Percentiles rank a stretch among this genome's conserved stretches.
These are phyloP conservation scores for Nicator chloris DNA, from an alignment of 2,113 vertebrate genomes.

Conservation along the genomic window DNA sequence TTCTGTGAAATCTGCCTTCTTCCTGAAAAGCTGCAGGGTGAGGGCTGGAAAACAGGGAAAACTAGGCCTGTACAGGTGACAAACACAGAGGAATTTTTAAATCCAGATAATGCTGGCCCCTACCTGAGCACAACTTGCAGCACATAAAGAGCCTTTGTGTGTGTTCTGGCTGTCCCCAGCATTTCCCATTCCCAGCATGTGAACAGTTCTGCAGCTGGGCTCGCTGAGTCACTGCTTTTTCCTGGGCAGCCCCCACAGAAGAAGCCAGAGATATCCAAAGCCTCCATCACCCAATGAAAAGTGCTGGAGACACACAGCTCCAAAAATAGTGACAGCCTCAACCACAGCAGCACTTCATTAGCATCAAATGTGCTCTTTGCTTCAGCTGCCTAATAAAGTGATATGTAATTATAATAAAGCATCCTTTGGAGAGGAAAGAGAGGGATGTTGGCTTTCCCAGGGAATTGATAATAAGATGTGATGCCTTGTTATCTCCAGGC, in stretches of 20 bases:
- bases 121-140: not conserved
- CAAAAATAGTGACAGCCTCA: slow-evolving; percentile 59
- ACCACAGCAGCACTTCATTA: slow-evolving; percentile 54
- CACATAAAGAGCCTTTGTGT: slow-evolving; percentile 39
- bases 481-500: not conserved
- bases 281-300: slow-evolving; percentile 32
- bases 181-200: slow-evolving; percentile 26
- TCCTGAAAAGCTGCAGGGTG: not conserved
- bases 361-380: slow-evolving; percentile 45
- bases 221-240: slow-evolving; percentile 62
- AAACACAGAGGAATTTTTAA: not conserved
- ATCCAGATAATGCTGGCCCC: not conserved
- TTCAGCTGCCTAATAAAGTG: slow-evolving; percentile 53
- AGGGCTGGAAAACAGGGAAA: not conserved
- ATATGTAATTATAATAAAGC: slow-evolving; percentile 39
- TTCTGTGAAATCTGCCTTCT: not conserved
- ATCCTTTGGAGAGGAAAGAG: slow-evolving; percentile 31
- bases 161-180: not conserved
- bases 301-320: slow-evolving; percentile 48
- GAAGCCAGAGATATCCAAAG: slow-evolving; percentile 36
- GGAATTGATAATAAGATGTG: not conserved
- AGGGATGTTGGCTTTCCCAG: slow-evolving; percentile 10
- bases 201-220: slow-evolving; percentile 18
- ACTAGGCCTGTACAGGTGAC: not conserved
- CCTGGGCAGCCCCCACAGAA: slow-evolving; percentile 48